phyloP scores from a whole-genome alignment of 2,113 vertebrate species.

The Alaudala cheleensis region DNA sequence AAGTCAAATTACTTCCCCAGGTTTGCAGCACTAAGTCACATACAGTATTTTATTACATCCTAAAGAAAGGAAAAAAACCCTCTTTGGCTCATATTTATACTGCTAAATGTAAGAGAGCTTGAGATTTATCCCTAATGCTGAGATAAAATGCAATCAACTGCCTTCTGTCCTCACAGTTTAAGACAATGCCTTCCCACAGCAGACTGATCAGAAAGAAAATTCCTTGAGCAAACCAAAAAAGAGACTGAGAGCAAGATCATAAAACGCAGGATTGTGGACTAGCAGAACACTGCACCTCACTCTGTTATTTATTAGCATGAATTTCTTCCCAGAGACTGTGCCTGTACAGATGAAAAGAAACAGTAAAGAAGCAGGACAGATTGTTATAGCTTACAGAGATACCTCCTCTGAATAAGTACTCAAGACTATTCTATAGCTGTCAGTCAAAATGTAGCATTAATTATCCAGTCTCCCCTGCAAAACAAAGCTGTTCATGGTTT shows the following conservation, averaged over 20 bases:
- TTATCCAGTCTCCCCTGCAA: neutral
- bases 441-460: neutral
- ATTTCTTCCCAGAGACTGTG: neutral
- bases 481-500: neutral
- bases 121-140: neutral
- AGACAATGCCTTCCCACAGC: neutral
- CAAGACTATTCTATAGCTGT: neutral
- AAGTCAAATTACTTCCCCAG: neutral
- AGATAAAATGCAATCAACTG: neutral
- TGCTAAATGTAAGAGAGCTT: neutral
- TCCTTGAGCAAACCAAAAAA: neutral
- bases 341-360: neutral
- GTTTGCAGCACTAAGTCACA: neutral
- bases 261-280: neutral
- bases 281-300: neutral
- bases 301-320: neutral
- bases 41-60: neutral
- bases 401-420: neutral
- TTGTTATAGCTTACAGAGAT: neutral
- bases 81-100: neutral
- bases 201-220: neutral
- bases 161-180: neutral
- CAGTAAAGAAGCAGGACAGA: neutral
- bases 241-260: neutral
- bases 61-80: neutral